These are phyloP conservation scores for Choristoneura rosaceana DNA, from an alignment of 2,888 invertebrate species.

Conservation along the genomic window DNA sequence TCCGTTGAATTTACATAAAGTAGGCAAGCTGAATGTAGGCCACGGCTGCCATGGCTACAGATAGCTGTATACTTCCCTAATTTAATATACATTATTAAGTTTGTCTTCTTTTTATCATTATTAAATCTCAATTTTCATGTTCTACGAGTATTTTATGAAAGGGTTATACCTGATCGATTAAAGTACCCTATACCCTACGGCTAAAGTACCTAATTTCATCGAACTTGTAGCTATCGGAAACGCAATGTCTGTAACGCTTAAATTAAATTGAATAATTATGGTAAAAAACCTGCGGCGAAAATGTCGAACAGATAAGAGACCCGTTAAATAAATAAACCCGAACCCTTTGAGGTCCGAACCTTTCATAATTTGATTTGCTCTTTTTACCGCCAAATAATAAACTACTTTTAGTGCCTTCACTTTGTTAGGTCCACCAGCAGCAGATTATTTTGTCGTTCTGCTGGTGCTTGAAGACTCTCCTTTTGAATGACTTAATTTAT, in stretches of 20 bases:
- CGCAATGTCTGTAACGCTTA: not conserved
- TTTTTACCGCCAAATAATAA: constrained; percentile 38
- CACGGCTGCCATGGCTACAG: constrained; percentile 50
- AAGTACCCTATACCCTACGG: too few species aligned
- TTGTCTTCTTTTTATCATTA: not conserved
- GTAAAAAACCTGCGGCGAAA: constrained; percentile 20
- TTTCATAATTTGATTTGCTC: constrained; percentile 26
- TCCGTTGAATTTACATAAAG: constrained; percentile 62
- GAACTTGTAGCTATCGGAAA: not conserved
- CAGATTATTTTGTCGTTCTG: not conserved
- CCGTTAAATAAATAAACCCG: constrained; percentile 32
- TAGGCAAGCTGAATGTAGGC: constrained; percentile 58
- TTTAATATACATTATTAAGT: constrained; percentile 18
- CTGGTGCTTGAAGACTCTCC: not conserved
- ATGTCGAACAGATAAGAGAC: constrained; percentile 23
- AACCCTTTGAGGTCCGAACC: constrained; percentile 21
- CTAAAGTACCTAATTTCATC: not conserved
- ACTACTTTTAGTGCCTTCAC: constrained; percentile 1
- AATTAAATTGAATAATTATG: constrained; percentile 24
- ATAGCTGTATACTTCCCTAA: constrained; percentile 36
- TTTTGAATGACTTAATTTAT: not conserved
- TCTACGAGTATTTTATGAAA: not conserved
- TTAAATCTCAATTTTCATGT: not conserved
- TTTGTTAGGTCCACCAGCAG: not conserved
- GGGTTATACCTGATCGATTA: not conserved